Evolutionary conservation across 2,888 invertebrate species (phyloP).

Genomic region (Eudasyphora cyanicolor): DNA sequence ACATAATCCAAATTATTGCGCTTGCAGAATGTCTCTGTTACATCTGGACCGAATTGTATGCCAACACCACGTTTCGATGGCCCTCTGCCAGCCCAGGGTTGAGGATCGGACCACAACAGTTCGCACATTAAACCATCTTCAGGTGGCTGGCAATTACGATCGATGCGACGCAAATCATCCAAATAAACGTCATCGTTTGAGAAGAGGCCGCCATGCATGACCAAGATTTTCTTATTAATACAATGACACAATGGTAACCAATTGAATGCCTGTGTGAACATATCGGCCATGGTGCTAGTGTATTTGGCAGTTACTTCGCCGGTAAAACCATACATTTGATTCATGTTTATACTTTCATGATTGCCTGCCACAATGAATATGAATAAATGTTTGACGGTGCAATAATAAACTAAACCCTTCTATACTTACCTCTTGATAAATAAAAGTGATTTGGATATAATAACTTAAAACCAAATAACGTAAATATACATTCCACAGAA

Average conservation of each 20-base stretch:
- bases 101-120: conserved; percentile 98
- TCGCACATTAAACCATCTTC: conserved; percentile 99
- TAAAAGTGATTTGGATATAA: conserved; percentile 97
- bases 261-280: conserved; percentile 99
- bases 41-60: conserved; percentile 98
- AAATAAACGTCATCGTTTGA: conserved; percentile 95
- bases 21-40: conserved; percentile 92
- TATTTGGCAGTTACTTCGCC: conserved; percentile 99
- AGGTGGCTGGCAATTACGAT: conserved; percentile 97
- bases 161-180: conserved; percentile 92
- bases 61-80: conserved; percentile 99
- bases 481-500: conserved; percentile 99
- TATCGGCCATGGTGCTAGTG: conserved; percentile 95
- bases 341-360: conserved; percentile 99
- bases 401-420: not conserved
- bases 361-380: conserved; percentile 86
- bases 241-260: conserved; percentile 98
- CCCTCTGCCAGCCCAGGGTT: conserved; percentile 91
- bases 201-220: conserved; percentile 99
- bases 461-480: conserved; percentile 97
- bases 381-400: too few species aligned
- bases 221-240: conserved; percentile 90
- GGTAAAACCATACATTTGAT: conserved; percentile 99
- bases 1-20: conserved; percentile 95
- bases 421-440: conserved; percentile 94